These are phyloP conservation scores for Euura lappo DNA, from an alignment of 1,140 invertebrate species.

Conservation along the genomic window DNA sequence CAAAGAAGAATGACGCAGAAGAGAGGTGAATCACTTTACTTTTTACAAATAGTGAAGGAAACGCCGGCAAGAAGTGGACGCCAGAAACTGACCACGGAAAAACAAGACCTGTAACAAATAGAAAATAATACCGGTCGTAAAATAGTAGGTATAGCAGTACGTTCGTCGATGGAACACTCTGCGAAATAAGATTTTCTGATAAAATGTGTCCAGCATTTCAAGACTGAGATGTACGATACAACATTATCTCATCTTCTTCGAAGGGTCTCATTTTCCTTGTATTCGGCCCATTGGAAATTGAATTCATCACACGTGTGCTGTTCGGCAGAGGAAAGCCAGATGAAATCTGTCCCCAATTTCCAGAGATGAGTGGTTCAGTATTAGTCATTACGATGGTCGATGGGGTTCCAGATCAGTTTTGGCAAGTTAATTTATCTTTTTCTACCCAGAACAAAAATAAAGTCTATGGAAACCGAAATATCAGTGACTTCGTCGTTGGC, in stretches of 20 bases:
- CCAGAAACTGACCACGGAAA: background rate
- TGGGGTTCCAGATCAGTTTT: too few species aligned
- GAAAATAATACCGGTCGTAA: background rate
- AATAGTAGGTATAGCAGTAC: background rate
- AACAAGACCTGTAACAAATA: background rate
- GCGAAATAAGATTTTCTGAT: background rate
- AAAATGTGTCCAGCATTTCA: background rate
- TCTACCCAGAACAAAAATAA: too few species aligned
- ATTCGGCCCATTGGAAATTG: background rate
- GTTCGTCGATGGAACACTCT: background rate
- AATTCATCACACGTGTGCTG: background rate
- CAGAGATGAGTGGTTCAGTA: too few species aligned
- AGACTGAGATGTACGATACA: background rate
- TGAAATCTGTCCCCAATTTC: too few species aligned
- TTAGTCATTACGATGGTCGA: too few species aligned
- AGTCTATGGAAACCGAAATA: too few species aligned
- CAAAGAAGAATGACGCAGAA: too few species aligned
- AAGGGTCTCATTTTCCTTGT: background rate
- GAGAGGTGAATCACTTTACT: too few species aligned
- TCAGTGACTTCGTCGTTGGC: too few species aligned
- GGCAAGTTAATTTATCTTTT: too few species aligned
- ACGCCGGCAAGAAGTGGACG: background rate
- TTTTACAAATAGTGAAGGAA: background rate
- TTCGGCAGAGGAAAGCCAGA: too few species aligned
- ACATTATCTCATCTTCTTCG: background rate